Percentiles rank a stretch among this genome's conserved stretches.
Evolutionary conservation across 2,888 invertebrate species (phyloP).

Genomic region (Carpatolechia fugitivella): DNA sequence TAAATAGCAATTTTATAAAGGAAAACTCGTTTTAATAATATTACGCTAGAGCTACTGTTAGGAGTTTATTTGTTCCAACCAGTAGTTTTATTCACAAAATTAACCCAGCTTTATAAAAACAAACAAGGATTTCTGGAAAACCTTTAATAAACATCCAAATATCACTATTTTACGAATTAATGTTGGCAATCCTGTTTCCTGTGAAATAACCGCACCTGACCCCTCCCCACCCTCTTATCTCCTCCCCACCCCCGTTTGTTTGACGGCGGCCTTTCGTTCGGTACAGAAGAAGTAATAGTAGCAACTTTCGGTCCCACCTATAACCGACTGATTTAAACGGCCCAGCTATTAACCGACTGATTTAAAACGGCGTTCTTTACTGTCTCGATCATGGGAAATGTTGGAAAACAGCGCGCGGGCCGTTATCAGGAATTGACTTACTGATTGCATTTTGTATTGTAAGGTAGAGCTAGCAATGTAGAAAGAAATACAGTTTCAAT

Average conservation of each 20-base stretch:
- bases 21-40: no score
- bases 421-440: no score
- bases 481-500: no score
- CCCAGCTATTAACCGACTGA: not conserved
- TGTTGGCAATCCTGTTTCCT: not conserved
- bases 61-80: no score
- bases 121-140: not conserved
- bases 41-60: no score
- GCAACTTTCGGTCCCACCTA: no score
- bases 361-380: conserved; percentile 1
- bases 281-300: no score
- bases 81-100: no score
- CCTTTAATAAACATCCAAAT: not conserved
- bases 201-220: not conserved
- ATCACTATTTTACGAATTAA: conserved; percentile 2
- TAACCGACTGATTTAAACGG: no score
- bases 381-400: not conserved
- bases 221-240: not conserved
- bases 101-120: not conserved
- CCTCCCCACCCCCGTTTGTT: not conserved
- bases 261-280: not conserved
- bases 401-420: not conserved
- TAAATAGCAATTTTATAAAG: no score
- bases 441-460: no score
- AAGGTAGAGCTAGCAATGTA: no score